Percentiles rank a stretch among this genome's conserved stretches.
These are phyloP conservation scores for Pogonocherus hispidulus DNA, from an alignment of 2,888 invertebrate species.

Conservation along the genomic window DNA sequence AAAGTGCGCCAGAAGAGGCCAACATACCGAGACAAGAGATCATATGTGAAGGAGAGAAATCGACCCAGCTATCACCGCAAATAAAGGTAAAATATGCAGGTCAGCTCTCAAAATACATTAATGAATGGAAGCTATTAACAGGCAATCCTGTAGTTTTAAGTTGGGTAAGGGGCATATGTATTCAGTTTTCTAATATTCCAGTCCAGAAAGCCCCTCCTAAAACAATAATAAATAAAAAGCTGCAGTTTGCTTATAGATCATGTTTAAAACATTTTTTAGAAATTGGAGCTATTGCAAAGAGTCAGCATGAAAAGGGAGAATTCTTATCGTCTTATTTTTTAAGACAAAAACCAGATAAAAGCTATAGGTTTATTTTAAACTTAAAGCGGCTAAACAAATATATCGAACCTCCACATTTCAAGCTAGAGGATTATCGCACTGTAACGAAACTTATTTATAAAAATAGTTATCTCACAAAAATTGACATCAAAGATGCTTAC, in stretches of 20 bases:
- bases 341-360: background rate
- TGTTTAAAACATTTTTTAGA: conserved; percentile 7
- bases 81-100: no score
- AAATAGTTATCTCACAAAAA: background rate
- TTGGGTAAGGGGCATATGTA: no score
- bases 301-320: conserved; percentile 5
- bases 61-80: no score
- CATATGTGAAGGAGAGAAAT: no score
- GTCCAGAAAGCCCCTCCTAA: no score
- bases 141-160: no score
- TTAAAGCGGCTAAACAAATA: background rate
- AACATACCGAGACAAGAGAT: no score
- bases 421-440: background rate
- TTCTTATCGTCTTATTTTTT: background rate
- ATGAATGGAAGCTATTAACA: no score
- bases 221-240: no score
- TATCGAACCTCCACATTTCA: background rate
- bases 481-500: conserved; percentile 3
- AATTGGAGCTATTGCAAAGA: conserved; percentile 28
- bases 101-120: no score
- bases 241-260: background rate
- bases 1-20: no score
- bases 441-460: background rate
- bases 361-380: conserved; percentile 3
- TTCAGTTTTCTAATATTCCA: no score